A percentile compares a stretch with the other conserved stretches of the same genome.
phyloP scores from a whole-genome alignment of 2,888 invertebrate genomes.

The Orthosia cruda region DNA sequence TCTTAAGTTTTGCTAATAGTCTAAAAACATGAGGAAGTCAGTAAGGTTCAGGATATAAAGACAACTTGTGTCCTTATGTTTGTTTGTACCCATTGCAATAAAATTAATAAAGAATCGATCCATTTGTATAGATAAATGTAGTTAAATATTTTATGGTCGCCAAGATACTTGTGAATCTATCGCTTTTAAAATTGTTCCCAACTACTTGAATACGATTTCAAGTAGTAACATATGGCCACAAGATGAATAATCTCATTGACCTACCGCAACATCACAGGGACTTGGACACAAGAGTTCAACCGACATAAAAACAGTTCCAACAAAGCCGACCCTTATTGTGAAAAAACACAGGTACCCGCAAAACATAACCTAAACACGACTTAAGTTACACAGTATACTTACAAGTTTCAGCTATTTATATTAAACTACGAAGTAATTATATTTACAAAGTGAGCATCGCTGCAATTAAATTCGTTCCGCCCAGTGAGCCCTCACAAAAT shows the following conservation, averaged over 20 bases:
- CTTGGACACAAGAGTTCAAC: conserved; percentile 47
- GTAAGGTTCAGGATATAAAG: not conserved
- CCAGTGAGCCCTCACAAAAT: conserved; percentile 55
- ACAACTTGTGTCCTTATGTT: not conserved
- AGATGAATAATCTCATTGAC: conserved; percentile 67
- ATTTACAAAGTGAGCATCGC: conserved; percentile 39
- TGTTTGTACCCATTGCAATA: not conserved
- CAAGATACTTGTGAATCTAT: not conserved
- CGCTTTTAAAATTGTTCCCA: conserved; percentile 7
- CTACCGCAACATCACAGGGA: conserved; percentile 49
- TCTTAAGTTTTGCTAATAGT: not conserved
- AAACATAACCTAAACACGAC: conserved; percentile 33
- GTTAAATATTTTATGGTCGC: not conserved
- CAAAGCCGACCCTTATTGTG: conserved; percentile 26
- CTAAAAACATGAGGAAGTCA: conserved; percentile 24
- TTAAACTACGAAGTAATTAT: conserved; percentile 34
- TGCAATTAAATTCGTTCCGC: conserved; percentile 51
- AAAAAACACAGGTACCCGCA: conserved; percentile 46
- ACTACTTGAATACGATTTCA: conserved; percentile 55
- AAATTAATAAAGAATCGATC: not conserved
- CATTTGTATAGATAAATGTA: not conserved
- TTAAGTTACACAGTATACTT: conserved; percentile 44
- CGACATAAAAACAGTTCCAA: conserved; percentile 41
- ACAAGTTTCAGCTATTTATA: conserved; percentile 50
- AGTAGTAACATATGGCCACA: conserved; percentile 73